Base-by-base conservation (phyloP, 2,797 vertebrate species). In the Psittacula derbiana region DNA sequence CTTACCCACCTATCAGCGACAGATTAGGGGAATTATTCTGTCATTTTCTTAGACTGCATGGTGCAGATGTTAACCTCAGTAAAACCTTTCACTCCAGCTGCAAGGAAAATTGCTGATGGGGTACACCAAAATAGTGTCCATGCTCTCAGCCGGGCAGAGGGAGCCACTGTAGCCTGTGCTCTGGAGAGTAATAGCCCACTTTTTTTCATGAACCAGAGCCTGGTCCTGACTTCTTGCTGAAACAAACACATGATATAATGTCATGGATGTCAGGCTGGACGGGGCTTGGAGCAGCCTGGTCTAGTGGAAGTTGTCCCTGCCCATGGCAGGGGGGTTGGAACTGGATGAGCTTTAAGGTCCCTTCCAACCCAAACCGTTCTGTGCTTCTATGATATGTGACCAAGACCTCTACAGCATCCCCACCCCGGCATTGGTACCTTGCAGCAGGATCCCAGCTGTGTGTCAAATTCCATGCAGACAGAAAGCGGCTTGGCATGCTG, bases 11-110 rank as follows among this genome's bases (percentile, higher is more conserved):
- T 47, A 33, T 43, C 19, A 6, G 46, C 50, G 60, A 20, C 64
- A 60, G 44, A 46, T 80, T n/a, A 30, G n/a, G 18, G 67, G 49
- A 33, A 76, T 82, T 70, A 52, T 76, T 88, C 88, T 88, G 83
- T 44, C 80, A 65, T 90, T 95, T 65, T 33, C 33, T 28, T 61
- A 44, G 55, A 50, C 38, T 23, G 8, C 31, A 21, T 12, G 36
- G 33, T 69, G 33, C 52, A 73, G 64, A 52, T 8, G 27, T n/a
- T 24, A 47, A 72, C 65, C 61, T 82, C 43, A 12, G 80, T 40
- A n/a, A 93, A 83, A 73, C 16, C 52, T 78, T 83, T 61, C 52
- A 30, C 61, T 73, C 70, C 74, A 36, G 46, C 81, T 78, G 74
- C 57, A 69, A 88, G 58, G 40, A 65, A 71, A 86, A 43, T 27